Base-by-base conservation (phyloP, 2,888 invertebrate genomes). In the Pristionchus arcanus region DNA sequence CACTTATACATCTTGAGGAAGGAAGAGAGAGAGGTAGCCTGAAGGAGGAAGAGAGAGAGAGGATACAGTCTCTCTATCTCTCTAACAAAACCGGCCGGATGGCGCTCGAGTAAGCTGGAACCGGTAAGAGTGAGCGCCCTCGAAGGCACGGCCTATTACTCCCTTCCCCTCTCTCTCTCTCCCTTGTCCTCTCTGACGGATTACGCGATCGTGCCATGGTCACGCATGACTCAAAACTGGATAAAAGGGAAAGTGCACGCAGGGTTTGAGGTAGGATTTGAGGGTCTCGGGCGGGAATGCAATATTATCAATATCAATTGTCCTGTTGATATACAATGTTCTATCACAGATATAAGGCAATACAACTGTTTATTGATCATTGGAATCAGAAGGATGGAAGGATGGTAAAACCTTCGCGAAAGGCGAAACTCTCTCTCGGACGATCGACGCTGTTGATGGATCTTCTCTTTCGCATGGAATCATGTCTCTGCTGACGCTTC, bases 91-190 rank as follows among this genome's bases (percentile, higher is more conserved):
- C 59, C 71, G 89, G 77, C 37, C 42, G 53, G 84, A 59, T 63
- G 63, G 31, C 59, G 84, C 84, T 34, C 59, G 59, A 59, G 37
- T 55, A 89, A 59, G 49, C 63, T 63, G 74, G 84, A 71, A 25
- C 71, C 81, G 89, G 28, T 90, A 85, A 90, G 89, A 88, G 90
- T 37, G 90, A 90, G 5, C n/a, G 25, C 84, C 34, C 15, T 90
- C 91, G 81, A 90, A 84, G 83, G 86, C 87, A 66, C 90, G 90
- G 53, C 71, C 85, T 71, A 66, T 49, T 71, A 66, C 88, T 63
- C 59, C 25, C 53, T 28, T 42, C 21, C 25, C 77, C 34, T 28
- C 21, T 83, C 53, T 53, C 25, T n/a, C 21, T 53, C 81, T 81
- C 83, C 49, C 42, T 55, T 15, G 15, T 49, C 83, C 55, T 55